Evolutionary conservation across 2,888 invertebrate species (phyloP).

Genomic region (Ommatoiulus sabulosus): DNA sequence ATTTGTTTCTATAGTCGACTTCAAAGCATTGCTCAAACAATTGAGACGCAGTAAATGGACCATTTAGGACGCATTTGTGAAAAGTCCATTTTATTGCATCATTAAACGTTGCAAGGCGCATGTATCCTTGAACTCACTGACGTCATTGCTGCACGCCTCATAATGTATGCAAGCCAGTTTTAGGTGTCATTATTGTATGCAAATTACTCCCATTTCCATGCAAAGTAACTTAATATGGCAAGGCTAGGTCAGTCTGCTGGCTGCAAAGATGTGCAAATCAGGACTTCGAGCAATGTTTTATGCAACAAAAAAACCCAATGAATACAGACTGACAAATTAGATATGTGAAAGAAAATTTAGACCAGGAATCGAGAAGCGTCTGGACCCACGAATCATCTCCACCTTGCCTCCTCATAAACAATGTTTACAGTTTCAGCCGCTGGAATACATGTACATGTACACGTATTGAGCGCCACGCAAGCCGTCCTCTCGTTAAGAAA

Average conservation of each 20-base stretch:
- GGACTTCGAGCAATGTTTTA: neutral
- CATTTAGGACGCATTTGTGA: neutral
- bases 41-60: neutral
- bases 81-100: no score
- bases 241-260: neutral
- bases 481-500: no score
- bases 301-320: neutral
- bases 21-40: neutral
- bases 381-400: no score
- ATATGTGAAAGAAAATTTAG: neutral
- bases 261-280: slow-evolving; percentile 10
- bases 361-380: no score
- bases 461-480: no score
- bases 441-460: no score
- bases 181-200: slow-evolving; percentile 19
- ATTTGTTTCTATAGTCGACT: neutral
- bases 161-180: slow-evolving; percentile 9
- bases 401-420: no score
- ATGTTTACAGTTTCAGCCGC: no score
- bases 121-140: neutral
- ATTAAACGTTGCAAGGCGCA: neutral
- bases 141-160: neutral
- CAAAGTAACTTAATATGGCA: neutral
- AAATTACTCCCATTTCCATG: neutral
- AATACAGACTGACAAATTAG: neutral